Evolutionary conservation across 1,140 invertebrate species (phyloP), one percentile per base, ranked within the genome.

Genomic region (Drosophila grimshawi): DNA sequence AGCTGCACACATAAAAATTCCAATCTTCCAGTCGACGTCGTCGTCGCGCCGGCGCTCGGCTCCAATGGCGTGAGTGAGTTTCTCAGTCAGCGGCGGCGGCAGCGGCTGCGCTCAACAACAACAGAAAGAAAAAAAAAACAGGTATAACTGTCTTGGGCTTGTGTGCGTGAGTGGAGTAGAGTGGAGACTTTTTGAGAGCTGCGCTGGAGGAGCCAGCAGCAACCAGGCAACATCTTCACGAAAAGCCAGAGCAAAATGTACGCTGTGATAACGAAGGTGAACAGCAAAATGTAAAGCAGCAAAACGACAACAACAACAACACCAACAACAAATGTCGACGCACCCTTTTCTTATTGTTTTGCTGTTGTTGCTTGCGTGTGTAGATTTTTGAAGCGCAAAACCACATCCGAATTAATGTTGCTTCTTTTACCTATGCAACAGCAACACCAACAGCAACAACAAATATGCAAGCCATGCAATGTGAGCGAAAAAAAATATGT

Each of bases 241-340:
- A 86, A 86, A 70, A 67, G 76, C 62, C 75, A 57, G 77, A 83
- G 62, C 77, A 89, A 88, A 88, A 72, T 78, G 80, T 67, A 89
- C 63, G 68, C 57, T 75, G 66, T 72, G 85, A 88, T 88, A 88
- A 88, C 66, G 85, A 89, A 88, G 85, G 85, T 88, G 85, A 88
- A 79, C 85, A 88, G 70, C 83, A 86, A 82, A 85, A 86, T 51
- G 71, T 76, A 79, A 85, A 88, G 72, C 82, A 79, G 66, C 69
- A 83, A 63, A 80, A 79, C 56, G 67, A 67, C 46, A 75, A 66
- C 60, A 67, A 74, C 56, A 82, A 83, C 60, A 70, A 75, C 66
- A 66, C 80, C 68, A 85, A 68, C 83, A 66, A 66, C 70, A 60
- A 86, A 82, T 86, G 83, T 80, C 77, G 80, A 78, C 80, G 85